phyloP scores from a whole-genome alignment of 2,113 vertebrate species.

The Abramis brama region DNA sequence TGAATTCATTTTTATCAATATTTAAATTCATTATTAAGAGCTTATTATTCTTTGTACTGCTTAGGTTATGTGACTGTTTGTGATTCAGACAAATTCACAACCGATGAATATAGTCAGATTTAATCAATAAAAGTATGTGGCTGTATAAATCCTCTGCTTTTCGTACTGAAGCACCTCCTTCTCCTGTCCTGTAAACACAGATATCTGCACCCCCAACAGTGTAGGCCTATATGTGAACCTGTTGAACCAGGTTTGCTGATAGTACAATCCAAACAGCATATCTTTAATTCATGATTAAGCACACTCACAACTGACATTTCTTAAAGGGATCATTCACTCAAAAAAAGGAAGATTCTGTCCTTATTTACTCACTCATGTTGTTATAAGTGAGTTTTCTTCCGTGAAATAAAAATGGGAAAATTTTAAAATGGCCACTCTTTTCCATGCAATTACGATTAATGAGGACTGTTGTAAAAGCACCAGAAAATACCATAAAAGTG shows the following conservation, averaged over 20 bases:
- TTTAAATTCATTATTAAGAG: background rate
- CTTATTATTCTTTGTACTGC: background rate
- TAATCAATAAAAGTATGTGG: background rate
- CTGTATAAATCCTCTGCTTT: background rate
- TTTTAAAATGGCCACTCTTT: background rate
- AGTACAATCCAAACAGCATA: background rate
- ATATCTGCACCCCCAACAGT: background rate
- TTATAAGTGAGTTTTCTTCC: no score
- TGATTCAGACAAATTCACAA: background rate
- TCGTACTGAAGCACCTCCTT: background rate
- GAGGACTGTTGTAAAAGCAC: background rate
- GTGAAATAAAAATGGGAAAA: background rate
- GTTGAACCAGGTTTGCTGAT: slow-evolving; percentile 2
- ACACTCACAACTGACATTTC: background rate
- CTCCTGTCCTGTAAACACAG: background rate
- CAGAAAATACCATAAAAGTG: background rate
- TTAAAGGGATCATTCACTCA: background rate
- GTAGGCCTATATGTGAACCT: background rate
- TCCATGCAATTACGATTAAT: background rate
- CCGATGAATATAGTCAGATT: background rate
- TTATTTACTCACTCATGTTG: background rate
- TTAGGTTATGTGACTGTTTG: background rate
- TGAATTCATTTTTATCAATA: background rate
- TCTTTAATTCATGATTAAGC: background rate
- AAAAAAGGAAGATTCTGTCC: background rate